A percentile compares a stretch with the other conserved stretches of the same genome.
Evolutionary conservation across 2,888 invertebrate species (phyloP).

Genomic region (Pocota personata): DNA sequence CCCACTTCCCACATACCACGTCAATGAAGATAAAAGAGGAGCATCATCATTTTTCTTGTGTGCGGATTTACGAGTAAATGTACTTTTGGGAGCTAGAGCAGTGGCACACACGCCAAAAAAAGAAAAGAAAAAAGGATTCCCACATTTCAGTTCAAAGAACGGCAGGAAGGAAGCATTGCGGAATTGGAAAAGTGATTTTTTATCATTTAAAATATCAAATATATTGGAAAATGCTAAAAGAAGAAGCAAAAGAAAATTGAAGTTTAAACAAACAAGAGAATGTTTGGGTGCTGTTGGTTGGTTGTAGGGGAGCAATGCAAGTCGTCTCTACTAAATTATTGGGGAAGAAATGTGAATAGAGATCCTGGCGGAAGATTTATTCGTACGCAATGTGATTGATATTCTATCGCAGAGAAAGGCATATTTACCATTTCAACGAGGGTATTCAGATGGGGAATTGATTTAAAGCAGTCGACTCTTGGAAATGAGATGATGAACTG

Average conservation of each 20-base stretch:
- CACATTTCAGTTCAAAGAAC: constrained; percentile 69
- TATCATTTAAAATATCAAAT: constrained; percentile 74
- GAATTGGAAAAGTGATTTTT: constrained; percentile 74
- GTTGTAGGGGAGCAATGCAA: not conserved
- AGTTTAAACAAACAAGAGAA: constrained; percentile 62
- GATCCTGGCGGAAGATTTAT: constrained; percentile 38
- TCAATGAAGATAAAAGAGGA: constrained; percentile 73
- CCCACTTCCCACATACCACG: not conserved
- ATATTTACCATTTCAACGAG: too few species aligned
- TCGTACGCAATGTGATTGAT: constrained; percentile 46
- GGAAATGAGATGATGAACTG: not conserved
- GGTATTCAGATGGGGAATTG: not conserved
- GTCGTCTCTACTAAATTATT: constrained; percentile 31
- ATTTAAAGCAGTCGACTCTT: not conserved
- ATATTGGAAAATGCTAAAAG: constrained; percentile 62
- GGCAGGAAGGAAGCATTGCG: constrained; percentile 65
- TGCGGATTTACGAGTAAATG: constrained; percentile 73
- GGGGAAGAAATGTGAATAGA: constrained; percentile 1
- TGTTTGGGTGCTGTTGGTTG: constrained; percentile 41
- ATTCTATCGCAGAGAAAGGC: constrained; percentile 6
- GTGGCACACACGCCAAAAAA: constrained; percentile 3
- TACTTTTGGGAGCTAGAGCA: constrained; percentile 53
- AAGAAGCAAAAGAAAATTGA: constrained; percentile 39
- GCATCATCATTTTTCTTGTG: constrained; percentile 72
- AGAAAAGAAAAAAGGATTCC: constrained; percentile 43